Base-by-base conservation (phyloP, 2,888 invertebrate species). In the Zhuqinia jingwanae region DNA sequence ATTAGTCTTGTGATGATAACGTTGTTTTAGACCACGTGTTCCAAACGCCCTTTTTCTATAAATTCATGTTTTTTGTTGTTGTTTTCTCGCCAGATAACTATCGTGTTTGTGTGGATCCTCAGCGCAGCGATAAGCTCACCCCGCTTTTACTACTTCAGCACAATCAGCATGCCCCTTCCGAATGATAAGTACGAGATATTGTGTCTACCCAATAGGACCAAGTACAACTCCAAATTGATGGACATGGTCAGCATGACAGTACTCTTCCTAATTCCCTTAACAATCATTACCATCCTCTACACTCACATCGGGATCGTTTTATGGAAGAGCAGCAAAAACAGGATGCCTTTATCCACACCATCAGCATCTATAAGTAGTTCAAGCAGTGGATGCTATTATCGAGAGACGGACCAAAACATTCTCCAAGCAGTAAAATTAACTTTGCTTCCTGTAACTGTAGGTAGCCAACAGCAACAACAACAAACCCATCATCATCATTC, bases 111-210 rank as follows among this genome's bases (percentile, higher is more conserved):
- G 5, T 97, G 97, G 97, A 93, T 96, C 78, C 94, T 96, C 20
- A 96, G 97, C 89, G 96, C 96, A 0, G 93, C 95, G 0, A 97
- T 97, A 93, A 96, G 96, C 88, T 95, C 95, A 1, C 97, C 97
- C 0, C 96, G 96, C 92, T 95, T 97, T 92, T 94, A 96, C 90
- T 96, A 96, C 94, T 96, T 96, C 90, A 95, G 96, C 92, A 96
- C 96, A 0, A 95, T 96, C 76, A 94, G 94, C 20, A 85, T 86
- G 25, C 47, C 77, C 11, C 95, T 94, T 90, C 92, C 93, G 60
- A 93, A 94, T 70, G 95, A 94, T 0, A 93, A 93, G 88, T 93
- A 93, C 90, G 95, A 95, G 91, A 95, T 95, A 0, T 95, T 96
- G 88, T 96, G 96, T 92, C 95, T 96, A 75, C 93, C 95, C 8